Percentiles rank a stretch among this genome's conserved stretches.
phyloP scores from a whole-genome alignment of 2,113 vertebrate genomes.

The Chionodraco myersi region DNA sequence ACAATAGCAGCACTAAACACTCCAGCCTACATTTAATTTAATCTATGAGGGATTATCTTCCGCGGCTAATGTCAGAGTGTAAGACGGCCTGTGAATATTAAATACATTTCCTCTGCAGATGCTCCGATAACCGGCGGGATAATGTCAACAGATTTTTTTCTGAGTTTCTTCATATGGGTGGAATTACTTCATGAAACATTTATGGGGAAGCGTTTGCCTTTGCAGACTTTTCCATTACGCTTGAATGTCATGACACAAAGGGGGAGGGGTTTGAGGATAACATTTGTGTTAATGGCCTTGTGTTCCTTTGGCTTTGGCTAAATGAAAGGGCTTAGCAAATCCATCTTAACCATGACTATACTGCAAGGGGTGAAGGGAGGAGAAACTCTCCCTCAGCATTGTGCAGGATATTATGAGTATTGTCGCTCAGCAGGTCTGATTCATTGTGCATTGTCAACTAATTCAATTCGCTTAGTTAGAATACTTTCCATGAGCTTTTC shows the following conservation, averaged over 20 bases:
- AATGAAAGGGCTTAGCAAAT: constrained; percentile 70
- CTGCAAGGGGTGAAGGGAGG: constrained; percentile 12
- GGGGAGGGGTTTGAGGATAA: constrained; percentile 40
- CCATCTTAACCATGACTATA: constrained; percentile 59
- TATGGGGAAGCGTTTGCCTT: constrained; percentile 48
- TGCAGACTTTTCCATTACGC: constrained; percentile 68
- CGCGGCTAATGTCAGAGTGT: constrained; percentile 74
- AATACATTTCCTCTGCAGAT: constrained; percentile 82
- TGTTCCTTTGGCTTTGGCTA: constrained; percentile 64
- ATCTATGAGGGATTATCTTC: constrained; percentile 83
- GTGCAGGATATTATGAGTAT: constrained; percentile 1
- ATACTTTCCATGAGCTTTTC: not conserved
- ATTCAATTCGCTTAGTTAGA: constrained; percentile 1
- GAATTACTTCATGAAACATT: constrained; percentile 76
- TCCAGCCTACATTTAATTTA: constrained; percentile 83
- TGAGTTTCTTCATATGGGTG: constrained; percentile 81
- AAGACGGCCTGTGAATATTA: constrained; percentile 79
- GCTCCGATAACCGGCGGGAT: constrained; percentile 69
- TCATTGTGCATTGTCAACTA: not conserved
- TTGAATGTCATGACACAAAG: constrained; percentile 65
- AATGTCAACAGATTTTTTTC: constrained; percentile 82
- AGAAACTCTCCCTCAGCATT: constrained; percentile 4
- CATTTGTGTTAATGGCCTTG: constrained; percentile 75
- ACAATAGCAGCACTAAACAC: constrained; percentile 83
- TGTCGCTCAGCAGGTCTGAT: not conserved